phyloP scores from a whole-genome alignment of 2,888 invertebrate species.

The Silvanus unidentatus region DNA sequence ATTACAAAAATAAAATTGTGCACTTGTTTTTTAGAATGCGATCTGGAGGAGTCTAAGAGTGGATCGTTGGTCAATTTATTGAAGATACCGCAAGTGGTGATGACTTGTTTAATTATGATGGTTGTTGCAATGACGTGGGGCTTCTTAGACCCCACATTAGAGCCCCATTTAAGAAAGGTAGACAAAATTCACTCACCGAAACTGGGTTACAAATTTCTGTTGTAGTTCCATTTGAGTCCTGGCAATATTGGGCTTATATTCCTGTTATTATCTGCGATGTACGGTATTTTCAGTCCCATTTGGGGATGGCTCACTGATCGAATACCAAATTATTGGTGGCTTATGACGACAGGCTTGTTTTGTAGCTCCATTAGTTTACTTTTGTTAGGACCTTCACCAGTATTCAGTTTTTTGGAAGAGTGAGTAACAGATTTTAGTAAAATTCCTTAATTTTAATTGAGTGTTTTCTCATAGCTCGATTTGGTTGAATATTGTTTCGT shows the following conservation, averaged over 20 bases:
- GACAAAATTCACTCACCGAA: background rate
- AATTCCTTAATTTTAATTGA: background rate
- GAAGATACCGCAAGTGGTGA: conserved; percentile 61
- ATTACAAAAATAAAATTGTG: background rate
- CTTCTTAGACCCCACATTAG: conserved; percentile 70
- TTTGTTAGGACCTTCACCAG: conserved; percentile 62
- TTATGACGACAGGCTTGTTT: conserved; percentile 64
- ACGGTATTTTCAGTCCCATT: conserved; percentile 65
- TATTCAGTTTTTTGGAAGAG: conserved; percentile 53
- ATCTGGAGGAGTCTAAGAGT: conserved; percentile 37
- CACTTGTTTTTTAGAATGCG: conserved; percentile 42
- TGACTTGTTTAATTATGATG: conserved; percentile 62
- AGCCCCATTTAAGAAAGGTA: conserved; percentile 62
- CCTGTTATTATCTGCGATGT: conserved; percentile 62
- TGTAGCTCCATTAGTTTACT: conserved; percentile 56
- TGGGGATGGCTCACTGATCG: conserved; percentile 67
- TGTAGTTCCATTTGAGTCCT: conserved; percentile 58
- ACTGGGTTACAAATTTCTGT: conserved; percentile 18
- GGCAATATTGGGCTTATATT: conserved; percentile 66
- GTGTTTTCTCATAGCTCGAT: conserved; percentile 49
- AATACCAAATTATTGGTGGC: conserved; percentile 58
- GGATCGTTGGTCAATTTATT: conserved; percentile 57
- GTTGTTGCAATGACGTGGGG: conserved; percentile 69
- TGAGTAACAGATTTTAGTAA: conserved; percentile 36
- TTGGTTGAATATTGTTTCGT: conserved; percentile 59